Conservation (phyloP, 2,888 invertebrate genomes). For the Cataglyphis rosenhaueri region DNA sequence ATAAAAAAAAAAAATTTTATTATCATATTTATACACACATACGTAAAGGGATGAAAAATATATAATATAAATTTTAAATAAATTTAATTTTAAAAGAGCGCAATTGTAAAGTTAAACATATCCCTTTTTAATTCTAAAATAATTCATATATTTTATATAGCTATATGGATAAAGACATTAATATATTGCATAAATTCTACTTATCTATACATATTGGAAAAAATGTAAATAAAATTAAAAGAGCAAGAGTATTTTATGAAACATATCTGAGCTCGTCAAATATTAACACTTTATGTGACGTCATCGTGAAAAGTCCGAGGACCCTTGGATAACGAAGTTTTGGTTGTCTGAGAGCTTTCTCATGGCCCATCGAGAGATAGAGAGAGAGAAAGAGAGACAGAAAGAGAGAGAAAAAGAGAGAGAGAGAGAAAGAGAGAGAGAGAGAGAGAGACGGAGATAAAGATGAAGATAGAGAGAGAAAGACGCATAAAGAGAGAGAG, state of each 20-base stretch:
- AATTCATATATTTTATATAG: neutral
- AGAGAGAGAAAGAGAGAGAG: no score
- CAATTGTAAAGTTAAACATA: neutral
- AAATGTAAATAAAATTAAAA: neutral
- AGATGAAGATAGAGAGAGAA: no score
- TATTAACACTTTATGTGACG: neutral
- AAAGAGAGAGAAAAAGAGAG: no score
- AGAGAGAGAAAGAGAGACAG: neutral
- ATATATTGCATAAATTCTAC: neutral
- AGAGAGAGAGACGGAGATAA: neutral
- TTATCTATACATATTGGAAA: neutral
- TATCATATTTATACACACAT: neutral
- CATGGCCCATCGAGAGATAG: conserved; percentile 42
- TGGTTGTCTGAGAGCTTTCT: conserved; percentile 51
- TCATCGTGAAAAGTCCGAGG: neutral
- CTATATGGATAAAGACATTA: neutral
- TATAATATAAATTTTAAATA: neutral
- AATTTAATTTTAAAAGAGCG: neutral
- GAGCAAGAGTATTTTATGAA: neutral
- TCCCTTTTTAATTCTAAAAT: neutral
- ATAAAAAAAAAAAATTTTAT: neutral
- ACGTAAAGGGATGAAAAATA: neutral
- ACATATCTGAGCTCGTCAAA: neutral
- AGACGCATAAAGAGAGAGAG: no score
- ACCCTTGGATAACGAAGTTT: conserved; percentile 32